Evolutionary conservation across 2,113 vertebrate genomes (phyloP).

Genomic region (Perccottus glenii): DNA sequence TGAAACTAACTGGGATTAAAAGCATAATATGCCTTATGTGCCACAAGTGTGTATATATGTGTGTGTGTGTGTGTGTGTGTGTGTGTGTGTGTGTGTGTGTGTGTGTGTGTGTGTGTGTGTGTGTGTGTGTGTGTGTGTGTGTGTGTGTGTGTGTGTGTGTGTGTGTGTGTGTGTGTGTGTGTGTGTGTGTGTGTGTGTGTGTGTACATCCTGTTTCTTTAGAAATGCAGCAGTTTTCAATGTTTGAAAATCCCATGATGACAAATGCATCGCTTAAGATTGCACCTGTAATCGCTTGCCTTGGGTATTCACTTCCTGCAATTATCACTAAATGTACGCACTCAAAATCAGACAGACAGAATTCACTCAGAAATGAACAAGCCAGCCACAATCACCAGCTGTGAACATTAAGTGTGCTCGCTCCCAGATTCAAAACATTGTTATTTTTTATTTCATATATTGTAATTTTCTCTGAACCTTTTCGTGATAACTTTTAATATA

Average conservation of each 20-base stretch:
- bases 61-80: too few relatives aligned
- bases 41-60: too few relatives aligned
- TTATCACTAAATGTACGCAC: constrained; percentile 32
- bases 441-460: constrained; percentile 20
- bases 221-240: constrained; percentile 9
- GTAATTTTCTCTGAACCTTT: constrained; percentile 15
- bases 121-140: too few relatives aligned
- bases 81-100: too few relatives aligned
- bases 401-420: constrained; percentile 33
- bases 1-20: too few relatives aligned
- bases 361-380: constrained; percentile 37
- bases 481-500: constrained; percentile 19
- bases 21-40: too few relatives aligned
- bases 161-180: too few relatives aligned
- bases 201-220: background rate
- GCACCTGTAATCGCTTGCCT: constrained; percentile 39
- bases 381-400: constrained; percentile 21
- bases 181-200: too few relatives aligned
- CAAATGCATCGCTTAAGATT: constrained; percentile 39
- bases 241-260: constrained; percentile 18
- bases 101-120: too few relatives aligned
- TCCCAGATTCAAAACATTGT: constrained; percentile 43
- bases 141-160: too few relatives aligned
- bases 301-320: constrained; percentile 26
- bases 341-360: constrained; percentile 35